phyloP scores from a whole-genome alignment of 1,140 invertebrate species.

The Eubasilissa regina region DNA sequence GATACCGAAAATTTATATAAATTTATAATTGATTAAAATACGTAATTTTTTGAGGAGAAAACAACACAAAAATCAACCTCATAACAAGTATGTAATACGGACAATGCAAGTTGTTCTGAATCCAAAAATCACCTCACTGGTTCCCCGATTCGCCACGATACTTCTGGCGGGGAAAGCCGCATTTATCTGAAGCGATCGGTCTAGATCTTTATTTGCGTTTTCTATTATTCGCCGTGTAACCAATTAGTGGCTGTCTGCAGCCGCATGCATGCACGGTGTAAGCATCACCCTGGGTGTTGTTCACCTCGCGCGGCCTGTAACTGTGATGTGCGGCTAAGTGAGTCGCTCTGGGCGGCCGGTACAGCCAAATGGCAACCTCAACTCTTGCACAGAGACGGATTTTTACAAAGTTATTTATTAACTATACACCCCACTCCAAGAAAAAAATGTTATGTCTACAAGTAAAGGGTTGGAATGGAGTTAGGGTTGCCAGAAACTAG shows the following conservation, averaged over 20 bases:
- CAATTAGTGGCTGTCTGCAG: conserved; percentile 50
- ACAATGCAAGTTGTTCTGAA: no score
- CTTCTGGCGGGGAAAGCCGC: conserved; percentile 53
- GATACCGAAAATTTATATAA: no score
- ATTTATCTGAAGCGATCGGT: conserved; percentile 47
- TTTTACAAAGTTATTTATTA: no score
- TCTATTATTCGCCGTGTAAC: conserved; percentile 54
- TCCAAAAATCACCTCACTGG: no score
- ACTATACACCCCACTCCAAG: no score
- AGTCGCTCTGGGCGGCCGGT: conserved; percentile 13
- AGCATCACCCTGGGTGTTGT: background rate
- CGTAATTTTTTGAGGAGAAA: no score
- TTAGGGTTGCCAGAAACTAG: no score
- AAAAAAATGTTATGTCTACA: no score
- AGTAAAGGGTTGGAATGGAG: no score
- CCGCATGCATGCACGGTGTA: conserved; percentile 29
- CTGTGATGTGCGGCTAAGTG: background rate
- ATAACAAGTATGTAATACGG: no score
- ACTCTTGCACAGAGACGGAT: background rate
- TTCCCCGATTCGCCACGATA: conserved; percentile 53
- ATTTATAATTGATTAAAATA: no score
- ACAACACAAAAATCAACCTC: no score
- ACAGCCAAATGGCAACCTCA: background rate
- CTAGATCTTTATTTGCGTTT: conserved; percentile 51
- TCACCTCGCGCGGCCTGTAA: background rate